These are phyloP conservation scores for Calcarius lapponicus DNA, from an alignment of 2,797 vertebrate species.

Conservation along the genomic window DNA sequence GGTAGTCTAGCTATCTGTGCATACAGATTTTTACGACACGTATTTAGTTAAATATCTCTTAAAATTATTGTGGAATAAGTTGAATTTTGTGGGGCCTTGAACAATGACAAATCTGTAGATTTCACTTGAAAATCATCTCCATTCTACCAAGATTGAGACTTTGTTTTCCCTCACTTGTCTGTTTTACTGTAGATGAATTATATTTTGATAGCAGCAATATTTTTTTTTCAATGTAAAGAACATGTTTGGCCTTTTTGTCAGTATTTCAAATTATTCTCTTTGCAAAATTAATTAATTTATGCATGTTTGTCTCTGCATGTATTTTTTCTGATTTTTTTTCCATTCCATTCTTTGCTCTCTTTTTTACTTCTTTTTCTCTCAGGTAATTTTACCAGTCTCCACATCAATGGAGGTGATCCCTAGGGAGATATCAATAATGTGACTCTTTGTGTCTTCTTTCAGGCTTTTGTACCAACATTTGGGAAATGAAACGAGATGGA, in stretches of 20 bases:
- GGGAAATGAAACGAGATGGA: not conserved
- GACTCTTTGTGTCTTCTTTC: not conserved
- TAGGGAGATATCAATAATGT: not conserved
- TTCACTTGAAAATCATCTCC: not conserved
- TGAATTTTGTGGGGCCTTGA: not conserved
- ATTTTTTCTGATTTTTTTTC: not conserved
- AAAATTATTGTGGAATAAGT: accelerated
- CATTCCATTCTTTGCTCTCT: not conserved
- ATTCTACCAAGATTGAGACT: not conserved
- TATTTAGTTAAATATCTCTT: not conserved
- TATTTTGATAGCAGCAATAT: not conserved
- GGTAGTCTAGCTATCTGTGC: not conserved
- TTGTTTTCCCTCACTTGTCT: not conserved
- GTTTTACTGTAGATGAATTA: not conserved
- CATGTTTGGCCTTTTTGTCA: not conserved
- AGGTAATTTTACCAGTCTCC: not conserved
- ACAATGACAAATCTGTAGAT: not conserved
- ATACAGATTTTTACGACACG: not conserved
- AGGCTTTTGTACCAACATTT: not conserved
- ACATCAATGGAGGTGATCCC: not conserved
- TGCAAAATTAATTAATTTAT: not conserved
- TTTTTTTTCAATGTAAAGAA: not conserved
- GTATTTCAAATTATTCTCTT: not conserved
- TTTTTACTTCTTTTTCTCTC: not conserved
- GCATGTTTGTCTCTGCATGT: not conserved